Conservation (phyloP, 1,140 invertebrate genomes). For the Campodea augens region DNA sequence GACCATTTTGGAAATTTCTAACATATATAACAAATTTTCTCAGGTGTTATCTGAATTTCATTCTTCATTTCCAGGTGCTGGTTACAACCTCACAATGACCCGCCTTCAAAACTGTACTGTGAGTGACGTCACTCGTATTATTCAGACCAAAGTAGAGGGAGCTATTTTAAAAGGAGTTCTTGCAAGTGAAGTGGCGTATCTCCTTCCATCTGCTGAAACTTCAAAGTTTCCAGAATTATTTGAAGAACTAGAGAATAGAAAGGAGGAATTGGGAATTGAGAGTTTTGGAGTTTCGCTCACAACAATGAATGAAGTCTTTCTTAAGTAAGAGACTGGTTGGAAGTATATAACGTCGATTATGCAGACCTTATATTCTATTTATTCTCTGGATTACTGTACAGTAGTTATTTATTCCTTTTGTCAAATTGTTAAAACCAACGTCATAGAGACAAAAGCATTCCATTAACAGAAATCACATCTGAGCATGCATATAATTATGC, state of each 20-base stretch:
- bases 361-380: no score
- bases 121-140: conserved; percentile 21
- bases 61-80: conserved; percentile 23
- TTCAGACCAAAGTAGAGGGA: conserved; percentile 24
- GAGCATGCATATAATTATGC: no score
- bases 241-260: conserved; percentile 26
- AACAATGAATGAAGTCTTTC: conserved; percentile 19
- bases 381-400: no score
- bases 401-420: no score
- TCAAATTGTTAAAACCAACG: no score
- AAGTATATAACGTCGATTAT: no score
- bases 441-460: no score
- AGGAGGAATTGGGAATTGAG: conserved; percentile 26
- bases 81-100: conserved; percentile 31
- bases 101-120: conserved; percentile 26
- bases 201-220: conserved; percentile 20
- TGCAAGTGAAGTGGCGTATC: conserved; percentile 25
- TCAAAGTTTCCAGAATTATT: conserved; percentile 25
- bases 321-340: conserved; percentile 11
- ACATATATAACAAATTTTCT: neutral
- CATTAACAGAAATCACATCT: no score
- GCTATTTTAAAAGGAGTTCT: conserved; percentile 29
- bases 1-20: no score
- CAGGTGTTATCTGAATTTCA: neutral
- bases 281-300: conserved; percentile 28